Evolutionary conservation across 2,797 vertebrate species (phyloP).

Genomic region (Halcyon smyrnensis): DNA sequence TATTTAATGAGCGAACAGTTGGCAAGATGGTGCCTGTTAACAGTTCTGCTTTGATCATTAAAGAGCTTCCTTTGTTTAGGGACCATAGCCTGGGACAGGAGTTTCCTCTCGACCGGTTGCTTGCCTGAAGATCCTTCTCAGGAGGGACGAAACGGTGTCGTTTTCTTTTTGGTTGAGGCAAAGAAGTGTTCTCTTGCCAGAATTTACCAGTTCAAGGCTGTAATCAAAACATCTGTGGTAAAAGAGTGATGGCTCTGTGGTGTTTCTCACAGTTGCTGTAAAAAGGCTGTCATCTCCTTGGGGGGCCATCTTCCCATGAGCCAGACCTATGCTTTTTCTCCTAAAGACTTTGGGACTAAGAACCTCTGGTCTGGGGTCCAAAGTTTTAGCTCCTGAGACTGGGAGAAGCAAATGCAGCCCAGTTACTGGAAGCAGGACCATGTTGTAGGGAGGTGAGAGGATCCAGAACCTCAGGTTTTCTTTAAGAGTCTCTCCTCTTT

Average conservation of each 20-base stretch:
- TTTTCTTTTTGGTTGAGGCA: not conserved
- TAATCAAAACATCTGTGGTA: not conserved
- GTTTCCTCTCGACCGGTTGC: not conserved
- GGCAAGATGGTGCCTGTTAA: not conserved
- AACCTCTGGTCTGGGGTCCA: not conserved
- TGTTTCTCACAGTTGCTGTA: slow-evolving; percentile 4
- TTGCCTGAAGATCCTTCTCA: not conserved
- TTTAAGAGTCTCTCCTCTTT: not conserved
- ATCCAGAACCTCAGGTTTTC: not conserved
- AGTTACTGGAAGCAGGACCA: not conserved
- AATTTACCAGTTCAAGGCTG: not conserved
- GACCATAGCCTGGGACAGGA: not conserved
- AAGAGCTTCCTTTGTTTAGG: not conserved
- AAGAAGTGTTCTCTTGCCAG: not conserved
- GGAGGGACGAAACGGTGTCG: not conserved
- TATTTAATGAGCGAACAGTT: not conserved
- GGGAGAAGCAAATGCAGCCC: not conserved
- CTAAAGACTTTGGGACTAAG: not conserved
- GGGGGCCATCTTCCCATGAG: not conserved
- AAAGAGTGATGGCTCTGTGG: not conserved
- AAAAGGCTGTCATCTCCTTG: not conserved
- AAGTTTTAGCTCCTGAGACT: not conserved
- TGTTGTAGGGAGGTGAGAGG: not conserved
- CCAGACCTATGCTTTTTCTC: not conserved
- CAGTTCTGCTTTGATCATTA: not conserved